A percentile compares a stretch with the other conserved stretches of the same genome.
Conservation (phyloP, 2,888 invertebrate genomes). For the Drosophila meridionalis region DNA sequence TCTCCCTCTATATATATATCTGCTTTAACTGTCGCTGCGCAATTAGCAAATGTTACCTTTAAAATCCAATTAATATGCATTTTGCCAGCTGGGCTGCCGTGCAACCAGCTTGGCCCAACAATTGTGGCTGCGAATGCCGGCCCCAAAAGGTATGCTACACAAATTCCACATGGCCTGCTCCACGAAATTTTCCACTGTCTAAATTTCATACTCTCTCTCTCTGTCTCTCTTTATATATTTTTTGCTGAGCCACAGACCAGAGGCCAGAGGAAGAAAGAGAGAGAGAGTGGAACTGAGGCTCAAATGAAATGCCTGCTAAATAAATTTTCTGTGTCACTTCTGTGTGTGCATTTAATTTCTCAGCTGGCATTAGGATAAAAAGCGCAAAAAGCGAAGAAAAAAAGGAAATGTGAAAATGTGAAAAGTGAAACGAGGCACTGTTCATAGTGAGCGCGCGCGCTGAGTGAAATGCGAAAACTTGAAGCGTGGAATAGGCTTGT, state of each 20-base stretch:
- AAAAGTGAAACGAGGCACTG: background rate
- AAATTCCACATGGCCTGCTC: conserved; percentile 26
- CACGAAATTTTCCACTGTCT: conserved; percentile 29
- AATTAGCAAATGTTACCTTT: conserved; percentile 26
- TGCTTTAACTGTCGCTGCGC: background rate
- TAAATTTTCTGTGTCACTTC: conserved; percentile 69
- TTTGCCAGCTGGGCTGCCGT: conserved; percentile 30
- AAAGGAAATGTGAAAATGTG: background rate
- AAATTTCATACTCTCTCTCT: conserved; percentile 11
- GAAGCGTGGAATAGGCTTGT: conserved; percentile 52
- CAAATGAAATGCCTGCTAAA: conserved; percentile 69
- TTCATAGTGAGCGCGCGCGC: conserved; percentile 12
- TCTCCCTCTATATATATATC: background rate
- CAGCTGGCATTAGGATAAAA: conserved; percentile 55
- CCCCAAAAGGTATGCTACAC: conserved; percentile 48
- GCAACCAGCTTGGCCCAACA: conserved; percentile 22
- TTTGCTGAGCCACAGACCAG: conserved; percentile 27
- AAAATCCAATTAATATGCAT: conserved; percentile 43
- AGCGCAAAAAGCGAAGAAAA: conserved; percentile 11
- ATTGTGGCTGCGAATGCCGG: conserved; percentile 17
- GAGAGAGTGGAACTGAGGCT: conserved; percentile 2
- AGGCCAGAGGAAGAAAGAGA: background rate
- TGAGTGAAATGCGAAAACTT: conserved; percentile 35
- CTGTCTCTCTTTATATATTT: conserved; percentile 2
- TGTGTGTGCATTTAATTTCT: conserved; percentile 74